A percentile compares a stretch with the other conserved stretches of the same genome.
Conservation (phyloP, 2,888 invertebrate genomes). For the Pocota personata region DNA sequence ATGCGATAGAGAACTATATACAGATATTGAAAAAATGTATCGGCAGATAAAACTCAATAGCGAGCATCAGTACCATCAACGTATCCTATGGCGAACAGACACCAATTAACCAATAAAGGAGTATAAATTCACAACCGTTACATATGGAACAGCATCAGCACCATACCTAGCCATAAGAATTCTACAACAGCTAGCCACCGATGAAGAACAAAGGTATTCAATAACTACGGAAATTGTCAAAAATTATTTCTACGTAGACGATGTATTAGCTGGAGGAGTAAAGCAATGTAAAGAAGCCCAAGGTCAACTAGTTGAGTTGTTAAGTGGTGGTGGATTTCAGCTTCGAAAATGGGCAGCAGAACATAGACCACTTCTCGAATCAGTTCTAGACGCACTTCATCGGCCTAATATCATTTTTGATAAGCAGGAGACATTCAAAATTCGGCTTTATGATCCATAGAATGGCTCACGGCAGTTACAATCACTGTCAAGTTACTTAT, state of each 20-base stretch:
- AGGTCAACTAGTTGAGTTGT: not conserved
- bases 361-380: not conserved
- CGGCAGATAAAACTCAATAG: too few species aligned
- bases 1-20: too few species aligned
- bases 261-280: not conserved
- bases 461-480: too few species aligned
- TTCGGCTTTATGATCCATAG: too few species aligned
- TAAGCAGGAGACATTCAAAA: not conserved
- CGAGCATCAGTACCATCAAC: too few species aligned
- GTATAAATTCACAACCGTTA: not conserved
- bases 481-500: too few species aligned
- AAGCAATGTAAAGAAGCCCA: not conserved
- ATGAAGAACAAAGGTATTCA: not conserved
- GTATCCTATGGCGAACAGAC: too few species aligned
- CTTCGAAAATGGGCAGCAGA: conserved; percentile 5
- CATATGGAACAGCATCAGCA: not conserved
- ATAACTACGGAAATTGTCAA: not conserved
- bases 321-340: not conserved
- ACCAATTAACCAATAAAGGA: not conserved
- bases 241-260: too few species aligned
- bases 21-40: too few species aligned
- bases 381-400: not conserved
- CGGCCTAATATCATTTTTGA: not conserved
- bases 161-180: not conserved
- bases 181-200: not conserved